Percentiles rank a stretch among this genome's conserved stretches.
phyloP scores from a whole-genome alignment of 2,888 invertebrate genomes.

The Celastrina argiolus region DNA sequence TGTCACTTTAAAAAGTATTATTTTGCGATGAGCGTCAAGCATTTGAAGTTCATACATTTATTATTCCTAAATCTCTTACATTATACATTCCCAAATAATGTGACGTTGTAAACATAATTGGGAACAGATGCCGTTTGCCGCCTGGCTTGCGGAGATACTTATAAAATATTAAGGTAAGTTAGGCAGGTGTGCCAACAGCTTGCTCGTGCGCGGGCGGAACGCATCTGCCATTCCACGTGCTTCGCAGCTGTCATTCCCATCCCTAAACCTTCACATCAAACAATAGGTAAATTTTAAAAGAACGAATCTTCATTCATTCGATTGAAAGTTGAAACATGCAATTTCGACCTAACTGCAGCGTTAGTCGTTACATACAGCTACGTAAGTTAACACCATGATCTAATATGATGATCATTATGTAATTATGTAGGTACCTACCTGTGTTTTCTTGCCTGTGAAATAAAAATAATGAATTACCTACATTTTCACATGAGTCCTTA shows the following conservation, averaged over 20 bases:
- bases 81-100: not conserved
- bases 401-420: too few species aligned
- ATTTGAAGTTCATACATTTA: too few species aligned
- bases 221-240: constrained; percentile 72
- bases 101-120: constrained; percentile 10
- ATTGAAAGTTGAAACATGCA: not conserved
- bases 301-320: not conserved
- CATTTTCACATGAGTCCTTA: too few species aligned
- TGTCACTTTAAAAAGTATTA: too few species aligned
- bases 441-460: too few species aligned
- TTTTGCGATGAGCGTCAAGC: too few species aligned
- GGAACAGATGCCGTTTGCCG: constrained; percentile 38
- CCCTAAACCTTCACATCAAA: constrained; percentile 38
- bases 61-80: not conserved
- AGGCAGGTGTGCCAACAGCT: constrained; percentile 67
- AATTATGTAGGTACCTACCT: too few species aligned
- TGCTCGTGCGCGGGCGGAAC: constrained; percentile 62
- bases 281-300: constrained; percentile 21
- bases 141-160: constrained; percentile 38
- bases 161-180: constrained; percentile 49
- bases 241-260: constrained; percentile 62
- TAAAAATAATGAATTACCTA: too few species aligned
- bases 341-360: too few species aligned
- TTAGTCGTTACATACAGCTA: too few species aligned
- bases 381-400: too few species aligned